Evolutionary conservation across 2,797 vertebrate species (phyloP).

Genomic region (Enteromius thamalakanensis): DNA sequence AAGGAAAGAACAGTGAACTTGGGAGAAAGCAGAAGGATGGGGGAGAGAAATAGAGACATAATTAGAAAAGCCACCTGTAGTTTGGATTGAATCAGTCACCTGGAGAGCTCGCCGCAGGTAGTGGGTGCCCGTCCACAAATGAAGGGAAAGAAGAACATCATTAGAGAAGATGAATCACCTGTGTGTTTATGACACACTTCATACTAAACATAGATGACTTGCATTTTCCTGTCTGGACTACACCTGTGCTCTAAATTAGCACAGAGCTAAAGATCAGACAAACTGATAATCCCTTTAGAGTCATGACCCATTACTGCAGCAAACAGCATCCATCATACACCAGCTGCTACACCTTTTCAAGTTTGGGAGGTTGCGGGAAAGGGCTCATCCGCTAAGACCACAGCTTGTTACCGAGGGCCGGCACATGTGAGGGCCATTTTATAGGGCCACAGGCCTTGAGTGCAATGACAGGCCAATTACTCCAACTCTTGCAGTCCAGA

Average conservation of each 20-base stretch:
- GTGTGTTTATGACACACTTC: constrained; percentile 29
- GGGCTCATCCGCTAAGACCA: background rate
- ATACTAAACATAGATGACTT: constrained; percentile 11
- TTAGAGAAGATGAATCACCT: constrained; percentile 55
- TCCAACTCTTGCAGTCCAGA: constrained; percentile 4
- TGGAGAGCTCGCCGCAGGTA: constrained; percentile 38
- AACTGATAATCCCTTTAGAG: constrained; percentile 10
- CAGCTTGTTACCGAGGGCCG: constrained; percentile 1
- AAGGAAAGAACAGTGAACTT: constrained; percentile 5
- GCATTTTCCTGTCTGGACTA: constrained; percentile 1
- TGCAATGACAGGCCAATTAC: constrained; percentile 34
- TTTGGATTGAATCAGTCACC: constrained; percentile 37
- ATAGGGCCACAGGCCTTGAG: background rate
- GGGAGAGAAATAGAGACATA: constrained; percentile 28
- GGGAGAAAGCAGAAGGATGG: constrained; percentile 11
- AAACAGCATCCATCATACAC: constrained; percentile 16
- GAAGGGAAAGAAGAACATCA: constrained; percentile 50
- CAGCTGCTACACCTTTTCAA: constrained; percentile 18
- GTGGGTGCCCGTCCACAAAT: constrained; percentile 49
- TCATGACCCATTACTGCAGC: background rate
- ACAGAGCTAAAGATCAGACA: constrained; percentile 27
- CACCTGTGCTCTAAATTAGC: constrained; percentile 32
- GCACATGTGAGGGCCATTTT: constrained; percentile 25
- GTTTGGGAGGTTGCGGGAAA: background rate
- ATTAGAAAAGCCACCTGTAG: constrained; percentile 57